Conservation (phyloP, 1,140 invertebrate genomes). For the Brachionus calyciflorus region DNA sequence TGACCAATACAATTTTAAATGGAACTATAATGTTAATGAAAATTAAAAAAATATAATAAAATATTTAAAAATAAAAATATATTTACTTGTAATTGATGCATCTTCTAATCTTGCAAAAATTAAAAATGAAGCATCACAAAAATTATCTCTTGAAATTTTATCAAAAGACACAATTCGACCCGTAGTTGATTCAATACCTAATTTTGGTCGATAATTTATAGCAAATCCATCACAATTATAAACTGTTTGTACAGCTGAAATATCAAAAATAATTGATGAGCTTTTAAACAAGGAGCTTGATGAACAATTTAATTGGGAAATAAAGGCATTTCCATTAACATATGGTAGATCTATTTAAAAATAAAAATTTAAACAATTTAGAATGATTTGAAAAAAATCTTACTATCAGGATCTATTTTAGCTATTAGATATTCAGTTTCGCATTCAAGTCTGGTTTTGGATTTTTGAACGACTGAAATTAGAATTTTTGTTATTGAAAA, state of each 20-base stretch:
- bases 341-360: not conserved
- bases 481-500: not conserved
- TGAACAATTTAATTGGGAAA: not conserved
- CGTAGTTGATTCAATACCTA: slow-evolving; percentile 18
- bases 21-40: too few species aligned
- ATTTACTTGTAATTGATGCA: slow-evolving; percentile 6
- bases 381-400: not conserved
- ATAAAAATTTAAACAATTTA: not conserved
- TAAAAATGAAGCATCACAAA: slow-evolving; percentile 39
- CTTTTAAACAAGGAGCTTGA: not conserved
- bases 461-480: not conserved
- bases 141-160: not conserved
- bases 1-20: slow-evolving; percentile 18
- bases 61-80: not conserved
- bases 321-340: not conserved
- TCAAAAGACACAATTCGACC: slow-evolving; percentile 7
- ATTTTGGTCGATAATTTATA: slow-evolving; percentile 17
- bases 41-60: not conserved
- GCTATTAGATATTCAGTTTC: not conserved
- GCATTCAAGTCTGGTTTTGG: not conserved
- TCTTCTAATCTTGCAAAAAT: not conserved
- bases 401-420: slow-evolving; percentile 20
- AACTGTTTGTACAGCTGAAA: not conserved
- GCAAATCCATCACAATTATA: slow-evolving; percentile 26
- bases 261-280: slow-evolving; percentile 13